Evolutionary conservation across 2,888 invertebrate species (phyloP), one percentile per base, ranked within the genome.

Genomic region (Pachymerium ferrugineum): DNA sequence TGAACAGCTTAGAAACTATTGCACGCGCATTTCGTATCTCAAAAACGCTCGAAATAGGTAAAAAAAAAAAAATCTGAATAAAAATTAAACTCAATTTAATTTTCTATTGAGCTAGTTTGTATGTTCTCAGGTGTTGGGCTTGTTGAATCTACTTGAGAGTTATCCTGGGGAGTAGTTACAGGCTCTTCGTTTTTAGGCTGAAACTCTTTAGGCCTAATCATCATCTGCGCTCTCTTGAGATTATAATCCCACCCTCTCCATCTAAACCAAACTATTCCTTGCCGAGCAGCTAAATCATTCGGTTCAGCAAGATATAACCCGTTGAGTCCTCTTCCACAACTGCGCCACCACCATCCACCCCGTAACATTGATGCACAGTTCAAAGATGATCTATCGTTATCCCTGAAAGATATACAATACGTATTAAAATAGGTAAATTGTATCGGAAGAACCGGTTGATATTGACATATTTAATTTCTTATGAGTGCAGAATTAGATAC

Each of bases 161-260:
- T 54, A n/a, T n/a, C n/a, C 3, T 54, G 47, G 16, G 16, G 14
- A 10, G 47, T 54, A 19, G 47, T 19, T 19, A n/a, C n/a, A n/a
- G 47, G 19, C 16, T 54, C 19, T 54, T 54, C 47, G 6, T 54
- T 54, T 1, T 54, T 22, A 10, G 71, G 73, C 16, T 33, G 38
- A 30, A 73, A 73, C 16, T 42, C 25, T 62, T 78, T 78, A n/a
- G 94, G 94, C 81, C 92, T 90, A 81, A 94, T 94, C 93, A 94
- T 93, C 93, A 94, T 93, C 75, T 89, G 89, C 1, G 94, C 92
- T 79, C 89, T 89, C 83, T 93, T 94, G 77, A 94, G 84, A 19
- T 94, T 94, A 85, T 94, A 94, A 83, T 94, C 94, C 94, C 94
- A 94, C 73, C 94, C 94, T 84, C 93, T 88, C 94, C 94, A 94